Evolutionary conservation across 2,888 invertebrate genomes (phyloP).

Genomic region (Matsumyia berberina): DNA sequence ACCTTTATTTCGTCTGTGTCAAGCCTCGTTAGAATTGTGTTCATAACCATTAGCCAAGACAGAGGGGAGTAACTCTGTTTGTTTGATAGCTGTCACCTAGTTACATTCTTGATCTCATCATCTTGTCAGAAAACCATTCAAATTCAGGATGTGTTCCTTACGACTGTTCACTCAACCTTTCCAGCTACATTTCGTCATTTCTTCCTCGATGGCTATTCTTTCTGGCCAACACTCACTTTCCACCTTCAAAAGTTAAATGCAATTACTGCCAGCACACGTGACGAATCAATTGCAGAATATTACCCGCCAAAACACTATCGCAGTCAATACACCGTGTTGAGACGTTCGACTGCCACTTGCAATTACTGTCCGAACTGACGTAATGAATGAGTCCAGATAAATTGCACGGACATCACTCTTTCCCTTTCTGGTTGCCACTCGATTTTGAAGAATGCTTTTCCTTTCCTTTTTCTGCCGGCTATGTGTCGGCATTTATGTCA

Average conservation of each 20-base stretch:
- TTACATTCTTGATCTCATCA: too few relatives aligned
- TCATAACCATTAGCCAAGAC: too few relatives aligned
- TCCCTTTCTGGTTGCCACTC: constrained; percentile 7
- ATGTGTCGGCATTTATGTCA: constrained; percentile 74
- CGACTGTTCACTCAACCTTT: too few relatives aligned
- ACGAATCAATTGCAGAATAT: constrained; percentile 40
- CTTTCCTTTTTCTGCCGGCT: constrained; percentile 34
- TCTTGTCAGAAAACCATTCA: too few relatives aligned
- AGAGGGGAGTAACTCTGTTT: too few relatives aligned
- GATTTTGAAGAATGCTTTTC: constrained; percentile 9
- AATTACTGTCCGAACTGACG: constrained; percentile 68
- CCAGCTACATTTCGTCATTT: too few relatives aligned
- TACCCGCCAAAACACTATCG: constrained; percentile 36
- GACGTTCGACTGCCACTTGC: constrained; percentile 46
- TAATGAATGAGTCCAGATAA: constrained; percentile 74
- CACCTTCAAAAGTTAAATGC: not conserved
- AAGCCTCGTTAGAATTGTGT: too few relatives aligned
- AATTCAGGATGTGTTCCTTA: too few relatives aligned
- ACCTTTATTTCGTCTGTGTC: too few relatives aligned
- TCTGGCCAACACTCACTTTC: not conserved
- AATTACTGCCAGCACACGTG: constrained; percentile 14
- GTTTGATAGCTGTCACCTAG: too few relatives aligned
- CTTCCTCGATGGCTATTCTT: too few relatives aligned
- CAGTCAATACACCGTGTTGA: constrained; percentile 1
- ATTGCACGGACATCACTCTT: constrained; percentile 59